A percentile compares a stretch with the other conserved stretches of the same genome.
Evolutionary conservation across 2,888 invertebrate genomes (phyloP).

Genomic region (Dasysyrphus tricinctus): DNA sequence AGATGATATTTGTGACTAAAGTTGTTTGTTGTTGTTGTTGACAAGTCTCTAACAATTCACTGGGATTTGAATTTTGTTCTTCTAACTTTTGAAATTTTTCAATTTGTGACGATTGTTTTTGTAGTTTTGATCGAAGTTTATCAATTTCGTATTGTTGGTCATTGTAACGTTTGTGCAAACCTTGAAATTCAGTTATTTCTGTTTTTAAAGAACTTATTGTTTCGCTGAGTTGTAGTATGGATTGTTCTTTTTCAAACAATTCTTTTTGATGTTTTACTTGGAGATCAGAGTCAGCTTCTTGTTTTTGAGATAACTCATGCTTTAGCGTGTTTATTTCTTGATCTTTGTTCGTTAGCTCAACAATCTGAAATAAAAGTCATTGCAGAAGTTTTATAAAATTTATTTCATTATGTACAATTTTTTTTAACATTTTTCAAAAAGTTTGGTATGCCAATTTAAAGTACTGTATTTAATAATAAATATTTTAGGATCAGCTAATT

Average conservation of each 20-base stretch:
- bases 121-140: slow-evolving; percentile 77
- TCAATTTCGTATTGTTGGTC: slow-evolving; percentile 78
- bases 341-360: slow-evolving; percentile 50
- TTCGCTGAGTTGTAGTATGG: slow-evolving; percentile 76
- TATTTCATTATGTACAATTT: too few relatives aligned
- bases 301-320: slow-evolving; percentile 33
- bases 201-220: slow-evolving; percentile 77
- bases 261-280: slow-evolving; percentile 42
- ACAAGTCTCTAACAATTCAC: not conserved
- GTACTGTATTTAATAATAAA: too few relatives aligned
- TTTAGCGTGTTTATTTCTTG: slow-evolving; percentile 33
- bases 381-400: too few relatives aligned
- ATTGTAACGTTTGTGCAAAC: slow-evolving; percentile 78
- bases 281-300: slow-evolving; percentile 10
- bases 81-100: slow-evolving; percentile 59
- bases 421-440: too few relatives aligned
- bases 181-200: slow-evolving; percentile 77
- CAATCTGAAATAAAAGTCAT: slow-evolving; percentile 12
- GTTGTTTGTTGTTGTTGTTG: not conserved
- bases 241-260: slow-evolving; percentile 42
- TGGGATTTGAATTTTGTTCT: not conserved
- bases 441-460: too few relatives aligned
- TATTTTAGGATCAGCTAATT: too few relatives aligned
- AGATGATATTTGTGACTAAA: not conserved
- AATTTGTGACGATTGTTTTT: slow-evolving; percentile 78